Evolutionary conservation across 2,888 invertebrate species (phyloP), one percentile per base, ranked within the genome.

Genomic region (Eubasilissa splendida): DNA sequence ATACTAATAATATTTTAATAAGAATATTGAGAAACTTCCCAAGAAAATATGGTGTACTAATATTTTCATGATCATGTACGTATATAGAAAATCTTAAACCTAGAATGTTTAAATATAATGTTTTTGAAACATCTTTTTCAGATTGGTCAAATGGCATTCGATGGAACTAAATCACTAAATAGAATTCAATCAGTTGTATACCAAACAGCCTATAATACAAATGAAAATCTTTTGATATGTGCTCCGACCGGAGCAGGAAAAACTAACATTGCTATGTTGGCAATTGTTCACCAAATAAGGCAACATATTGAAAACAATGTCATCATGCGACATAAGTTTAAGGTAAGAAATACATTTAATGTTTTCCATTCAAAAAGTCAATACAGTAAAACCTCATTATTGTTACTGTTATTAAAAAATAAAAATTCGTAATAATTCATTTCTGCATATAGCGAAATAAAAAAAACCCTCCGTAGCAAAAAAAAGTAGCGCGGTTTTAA

Each of bases 231-330:
- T 85, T 89, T 99, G 76, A 97, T 99, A 79, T 99, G 99, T 88
- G 99, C 99, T 0, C 99, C 99, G 0, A 99, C 99, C 0, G 99
- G 99, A 4, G 99, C 99, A 0, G 99, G 99, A 52, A 99, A 99
- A 90, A 99, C 99, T 0, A 99, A 99, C 87, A 97, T 99, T 78
- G 99, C 99, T 0, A 92, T 99, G 90, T 88, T 99, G 68, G 92
- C 97, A 0, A 95, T 99, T 33, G 93, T 98, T 0, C 96, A 98
- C 87, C 96, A 97, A 84, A 94, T 99, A 68, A 95, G 96, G 84
- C 94, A 96, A 83, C 95, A 97, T 87, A 93, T 97, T 74, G 93
- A 95, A 84, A 92, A 94, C 84, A 95, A 95, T 78, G 92, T 96
- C 4, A 95, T 99, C 77, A 93, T 95, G 88, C 96, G 95, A 86